Base-by-base conservation (phyloP, 2,888 invertebrate species). In the Anthrax anthrax region DNA sequence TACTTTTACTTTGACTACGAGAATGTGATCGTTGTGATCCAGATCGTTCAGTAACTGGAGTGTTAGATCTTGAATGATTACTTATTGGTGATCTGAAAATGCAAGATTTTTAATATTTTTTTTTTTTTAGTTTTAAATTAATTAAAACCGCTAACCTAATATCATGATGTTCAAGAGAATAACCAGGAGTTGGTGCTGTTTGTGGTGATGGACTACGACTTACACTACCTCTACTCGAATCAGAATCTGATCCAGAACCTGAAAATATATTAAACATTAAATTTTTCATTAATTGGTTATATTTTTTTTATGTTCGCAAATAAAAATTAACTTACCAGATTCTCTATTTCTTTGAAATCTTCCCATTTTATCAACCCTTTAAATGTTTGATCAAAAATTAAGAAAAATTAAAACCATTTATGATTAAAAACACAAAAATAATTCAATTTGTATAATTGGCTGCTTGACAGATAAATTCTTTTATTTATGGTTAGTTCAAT, bases 1-100 rank as follows among this genome's bases (percentile, higher is more conserved):
- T 44, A 50, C 57, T 57, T 18, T 51, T 55, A 19, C 45, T 53
- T 10, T 59, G 58, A 4, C 46, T 53, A 37, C 43, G 29, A 6
- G 59, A 58, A 34, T 53, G 57, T 18, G 58, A 59, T 53, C 68
- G 67, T 3, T 57, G 62, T 14, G 65, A 64, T 29, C 56, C 62
- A 9, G 61, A 60, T n/a, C 58, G 62, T 1, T 43, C 56, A 42
- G 58, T 61, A 2, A 39, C 50, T 5, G 60, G 61, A 3, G 55
- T 49, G 3, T 47, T 50, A 2, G 56, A 55, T 4, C 50, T 54
- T 2, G 60, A 58, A 4, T 54, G 54, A 12, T 56, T 52, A 19
- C 52, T 51, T 10, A 55, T 55, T 19, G 45, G 48, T 6, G 17
- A 17, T 8, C 27, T 32, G 13, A 12, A 32, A 9, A 8, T 27